Conservation (phyloP, 2,113 vertebrate genomes). For the Corythornis vintsioides region DNA sequence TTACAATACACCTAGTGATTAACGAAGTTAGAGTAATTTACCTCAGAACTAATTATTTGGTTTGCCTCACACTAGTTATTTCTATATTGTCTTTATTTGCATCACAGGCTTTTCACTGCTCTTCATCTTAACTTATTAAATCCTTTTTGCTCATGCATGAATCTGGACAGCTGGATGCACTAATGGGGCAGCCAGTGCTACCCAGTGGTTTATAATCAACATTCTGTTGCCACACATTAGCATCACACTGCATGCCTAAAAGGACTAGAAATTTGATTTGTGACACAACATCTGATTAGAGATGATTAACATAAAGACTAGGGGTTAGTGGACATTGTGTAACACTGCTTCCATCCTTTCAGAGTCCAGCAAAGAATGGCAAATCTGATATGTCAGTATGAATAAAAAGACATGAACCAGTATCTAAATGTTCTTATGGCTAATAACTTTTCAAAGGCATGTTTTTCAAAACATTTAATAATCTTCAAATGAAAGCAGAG, state of each 20-base stretch:
- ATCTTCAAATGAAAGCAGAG: not conserved
- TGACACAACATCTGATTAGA: conserved; percentile 49
- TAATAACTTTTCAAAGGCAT: not conserved
- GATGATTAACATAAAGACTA: conserved; percentile 30
- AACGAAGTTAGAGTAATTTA: not conserved
- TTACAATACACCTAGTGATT: not conserved
- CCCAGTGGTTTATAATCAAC: conserved; percentile 36
- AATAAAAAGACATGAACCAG: not conserved
- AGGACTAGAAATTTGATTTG: conserved; percentile 43
- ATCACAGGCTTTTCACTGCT: conserved; percentile 4
- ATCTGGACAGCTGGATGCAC: conserved; percentile 43
- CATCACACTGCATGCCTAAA: conserved; percentile 19
- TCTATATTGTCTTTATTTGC: conserved; percentile 22
- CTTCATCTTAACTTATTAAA: conserved; percentile 43
- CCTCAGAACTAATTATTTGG: not conserved
- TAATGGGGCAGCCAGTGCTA: conserved; percentile 17
- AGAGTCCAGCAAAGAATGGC: not conserved
- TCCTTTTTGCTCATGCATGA: conserved; percentile 11
- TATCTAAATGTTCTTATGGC: not conserved
- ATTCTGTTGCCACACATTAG: conserved; percentile 29
- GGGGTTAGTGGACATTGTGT: not conserved
- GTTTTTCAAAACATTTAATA: not conserved
- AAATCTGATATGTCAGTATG: not conserved
- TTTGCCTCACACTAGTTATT: conserved; percentile 25
- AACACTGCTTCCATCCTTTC: not conserved